Percentiles rank a stretch among this genome's conserved stretches.
Conservation (phyloP, 2,888 invertebrate genomes). For the Desoria tigrina region DNA sequence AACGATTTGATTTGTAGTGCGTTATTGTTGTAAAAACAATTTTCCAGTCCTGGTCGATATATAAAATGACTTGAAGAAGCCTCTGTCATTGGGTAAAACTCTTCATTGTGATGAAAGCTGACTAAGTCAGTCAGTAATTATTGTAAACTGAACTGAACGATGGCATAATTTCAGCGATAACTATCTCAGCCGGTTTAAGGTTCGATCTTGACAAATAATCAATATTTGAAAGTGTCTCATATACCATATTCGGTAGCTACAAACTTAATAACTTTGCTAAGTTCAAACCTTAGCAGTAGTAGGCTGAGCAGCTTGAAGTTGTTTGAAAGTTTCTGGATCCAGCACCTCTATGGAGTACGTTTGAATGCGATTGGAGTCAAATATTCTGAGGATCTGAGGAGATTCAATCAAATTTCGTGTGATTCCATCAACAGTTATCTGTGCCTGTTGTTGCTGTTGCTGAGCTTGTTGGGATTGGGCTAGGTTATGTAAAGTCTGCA, state of each 20-base stretch:
- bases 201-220: conserved; percentile 46
- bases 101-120: too few species aligned
- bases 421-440: conserved; percentile 48
- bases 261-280: not conserved
- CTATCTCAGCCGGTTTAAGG: conserved; percentile 29
- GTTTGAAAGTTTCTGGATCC: conserved; percentile 53
- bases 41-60: not conserved
- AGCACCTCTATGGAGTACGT: conserved; percentile 53
- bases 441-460: conserved; percentile 44
- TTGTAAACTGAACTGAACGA: not conserved
- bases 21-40: not conserved
- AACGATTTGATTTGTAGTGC: not conserved
- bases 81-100: not conserved
- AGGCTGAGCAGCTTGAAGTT: conserved; percentile 48
- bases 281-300: conserved; percentile 42
- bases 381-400: conserved; percentile 53
- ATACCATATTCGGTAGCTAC: not conserved
- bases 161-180: conserved; percentile 4
- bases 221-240: conserved; percentile 20
- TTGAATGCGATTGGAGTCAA: conserved; percentile 52
- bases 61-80: not conserved
- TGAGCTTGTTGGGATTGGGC: conserved; percentile 42
- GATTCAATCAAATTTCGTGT: conserved; percentile 44
- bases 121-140: not conserved
- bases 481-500: conserved; percentile 45